These are phyloP conservation scores for Pagrus major DNA, from an alignment of 2,113 vertebrate genomes.

Conservation along the genomic window DNA sequence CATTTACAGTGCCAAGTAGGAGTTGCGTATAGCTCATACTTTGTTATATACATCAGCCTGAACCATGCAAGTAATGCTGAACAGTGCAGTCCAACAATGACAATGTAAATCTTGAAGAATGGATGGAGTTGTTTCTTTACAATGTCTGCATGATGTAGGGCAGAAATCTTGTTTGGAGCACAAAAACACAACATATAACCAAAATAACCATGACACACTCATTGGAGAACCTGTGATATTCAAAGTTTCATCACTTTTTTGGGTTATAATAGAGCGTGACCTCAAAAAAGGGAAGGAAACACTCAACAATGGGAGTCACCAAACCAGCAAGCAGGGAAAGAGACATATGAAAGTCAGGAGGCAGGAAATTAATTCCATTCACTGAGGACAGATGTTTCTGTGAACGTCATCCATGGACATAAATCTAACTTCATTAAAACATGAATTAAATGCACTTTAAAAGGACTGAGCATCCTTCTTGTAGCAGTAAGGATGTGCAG, in stretches of 20 bases:
- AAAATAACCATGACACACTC: neutral
- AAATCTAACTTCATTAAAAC: neutral
- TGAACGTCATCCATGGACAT: neutral
- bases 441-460: conserved; percentile 5
- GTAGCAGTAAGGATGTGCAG: conserved; percentile 20
- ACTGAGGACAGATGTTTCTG: conserved; percentile 23
- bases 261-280: conserved; percentile 1
- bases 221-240: neutral
- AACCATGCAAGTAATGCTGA: neutral
- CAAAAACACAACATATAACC: conserved; percentile 15
- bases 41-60: conserved; percentile 13
- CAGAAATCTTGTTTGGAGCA: conserved; percentile 2
- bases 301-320: conserved; percentile 31
- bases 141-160: neutral
- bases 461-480: conserved; percentile 36
- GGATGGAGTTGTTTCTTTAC: neutral
- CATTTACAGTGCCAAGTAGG: conserved; percentile 37
- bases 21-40: conserved; percentile 20
- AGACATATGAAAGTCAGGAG: conserved; percentile 13
- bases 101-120: neutral
- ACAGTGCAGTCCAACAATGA: conserved; percentile 3
- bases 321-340: conserved; percentile 49
- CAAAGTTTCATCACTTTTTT: neutral
- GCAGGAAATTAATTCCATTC: conserved; percentile 23
- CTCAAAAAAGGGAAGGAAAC: conserved; percentile 8